Percentiles rank a stretch among this genome's conserved stretches.
These are phyloP conservation scores for Phylloscopus trochilus DNA, from an alignment of 2,113 vertebrate genomes.

Conservation along the genomic window DNA sequence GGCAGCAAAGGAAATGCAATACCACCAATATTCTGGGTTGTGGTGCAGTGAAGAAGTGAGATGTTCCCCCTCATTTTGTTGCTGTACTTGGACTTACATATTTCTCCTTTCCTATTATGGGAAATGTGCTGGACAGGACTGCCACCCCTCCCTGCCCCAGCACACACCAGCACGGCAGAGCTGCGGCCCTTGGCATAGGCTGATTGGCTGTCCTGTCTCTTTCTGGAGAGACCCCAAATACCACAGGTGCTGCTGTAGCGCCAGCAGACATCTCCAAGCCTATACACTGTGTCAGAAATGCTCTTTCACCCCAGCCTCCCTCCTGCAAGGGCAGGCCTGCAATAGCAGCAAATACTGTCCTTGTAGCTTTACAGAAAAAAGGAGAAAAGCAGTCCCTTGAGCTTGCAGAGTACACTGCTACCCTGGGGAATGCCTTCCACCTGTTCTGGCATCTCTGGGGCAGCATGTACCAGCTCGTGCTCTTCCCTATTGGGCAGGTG, in stretches of 20 bases:
- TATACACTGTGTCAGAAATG: not conserved
- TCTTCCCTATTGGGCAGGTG: not conserved
- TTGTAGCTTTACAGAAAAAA: not conserved
- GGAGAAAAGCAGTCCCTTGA: not conserved
- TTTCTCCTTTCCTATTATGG: not conserved
- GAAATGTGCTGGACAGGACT: not conserved
- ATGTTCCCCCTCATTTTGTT: not conserved
- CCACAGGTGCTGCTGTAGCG: not conserved
- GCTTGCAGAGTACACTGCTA: not conserved
- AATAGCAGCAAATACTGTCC: not conserved
- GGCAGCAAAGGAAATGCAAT: not conserved
- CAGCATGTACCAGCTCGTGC: not conserved
- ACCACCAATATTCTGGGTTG: not conserved
- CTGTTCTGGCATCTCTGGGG: not conserved
- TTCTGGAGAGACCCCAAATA: not conserved
- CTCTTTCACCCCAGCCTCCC: not conserved
- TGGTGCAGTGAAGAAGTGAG: not conserved
- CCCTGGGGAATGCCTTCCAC: accelerated
- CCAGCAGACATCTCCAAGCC: not conserved
- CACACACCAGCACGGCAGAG: accelerated
- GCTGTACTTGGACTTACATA: not conserved
- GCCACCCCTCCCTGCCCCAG: accelerated
- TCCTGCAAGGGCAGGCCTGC: not conserved
- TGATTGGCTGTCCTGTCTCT: not conserved
- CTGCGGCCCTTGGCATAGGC: not conserved